A percentile compares a stretch with the other conserved stretches of the same genome.
Evolutionary conservation across 2,888 invertebrate species (phyloP).

Genomic region (Eudemis profundana): DNA sequence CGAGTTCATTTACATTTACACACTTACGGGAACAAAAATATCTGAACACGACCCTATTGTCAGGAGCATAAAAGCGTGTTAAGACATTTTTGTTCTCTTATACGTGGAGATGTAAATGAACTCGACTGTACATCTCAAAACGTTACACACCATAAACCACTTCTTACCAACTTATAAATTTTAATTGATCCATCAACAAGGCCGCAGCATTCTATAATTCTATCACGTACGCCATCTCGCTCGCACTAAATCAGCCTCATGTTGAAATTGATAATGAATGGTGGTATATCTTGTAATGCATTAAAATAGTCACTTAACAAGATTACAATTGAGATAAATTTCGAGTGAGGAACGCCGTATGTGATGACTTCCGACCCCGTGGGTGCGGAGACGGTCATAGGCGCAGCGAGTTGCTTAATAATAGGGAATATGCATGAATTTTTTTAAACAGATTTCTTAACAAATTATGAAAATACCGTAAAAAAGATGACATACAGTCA

Average conservation of each 20-base stretch:
- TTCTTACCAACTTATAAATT: conserved; percentile 35
- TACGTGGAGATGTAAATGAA: too few species aligned
- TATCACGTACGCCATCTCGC: conserved; percentile 34
- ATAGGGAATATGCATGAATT: too few species aligned
- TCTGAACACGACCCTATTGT: too few species aligned
- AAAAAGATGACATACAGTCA: too few species aligned
- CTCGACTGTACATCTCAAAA: background rate
- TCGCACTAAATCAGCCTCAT: conserved; percentile 53
- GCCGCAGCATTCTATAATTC: conserved; percentile 31
- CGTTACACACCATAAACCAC: conserved; percentile 20
- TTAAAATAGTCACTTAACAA: conserved; percentile 58
- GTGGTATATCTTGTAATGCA: conserved; percentile 58
- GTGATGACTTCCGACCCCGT: conserved; percentile 57
- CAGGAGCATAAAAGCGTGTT: too few species aligned
- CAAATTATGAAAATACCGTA: too few species aligned
- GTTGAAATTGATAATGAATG: conserved; percentile 58
- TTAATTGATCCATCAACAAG: conserved; percentile 43
- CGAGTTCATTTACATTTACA: too few species aligned
- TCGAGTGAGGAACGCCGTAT: conserved; percentile 53
- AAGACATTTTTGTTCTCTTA: too few species aligned
- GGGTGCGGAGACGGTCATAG: conserved; percentile 32
- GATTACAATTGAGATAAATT: conserved; percentile 70
- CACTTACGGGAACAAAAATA: too few species aligned
- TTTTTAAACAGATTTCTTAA: too few species aligned
- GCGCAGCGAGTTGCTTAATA: conserved; percentile 36